These are phyloP conservation scores for Doris montereyensis DNA, from an alignment of 2,888 invertebrate species.

Conservation along the genomic window DNA sequence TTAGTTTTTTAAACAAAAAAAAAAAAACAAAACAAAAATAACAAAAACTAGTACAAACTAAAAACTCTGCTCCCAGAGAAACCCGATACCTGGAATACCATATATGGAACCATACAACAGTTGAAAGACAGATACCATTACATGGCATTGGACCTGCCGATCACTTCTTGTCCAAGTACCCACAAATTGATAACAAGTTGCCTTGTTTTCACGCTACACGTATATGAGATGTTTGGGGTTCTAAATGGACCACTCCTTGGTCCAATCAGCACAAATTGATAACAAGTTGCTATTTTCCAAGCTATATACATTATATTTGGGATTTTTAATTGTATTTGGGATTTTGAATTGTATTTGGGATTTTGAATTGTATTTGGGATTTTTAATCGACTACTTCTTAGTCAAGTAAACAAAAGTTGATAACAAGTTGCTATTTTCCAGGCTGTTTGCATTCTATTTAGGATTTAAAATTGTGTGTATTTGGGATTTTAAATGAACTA, in stretches of 20 bases:
- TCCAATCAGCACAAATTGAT: background rate
- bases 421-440: slow-evolving; percentile 7
- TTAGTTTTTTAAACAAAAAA: too few relatives aligned
- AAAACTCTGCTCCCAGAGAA: too few relatives aligned
- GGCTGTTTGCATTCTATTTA: slow-evolving; percentile 35
- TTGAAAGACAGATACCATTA: too few relatives aligned
- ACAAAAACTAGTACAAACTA: too few relatives aligned
- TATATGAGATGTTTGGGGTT: slow-evolving; percentile 64
- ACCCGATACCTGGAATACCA: too few relatives aligned
- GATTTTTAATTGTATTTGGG: too few relatives aligned
- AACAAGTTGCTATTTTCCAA: slow-evolving; percentile 24
- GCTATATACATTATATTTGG: slow-evolving; percentile 49
- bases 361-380: background rate
- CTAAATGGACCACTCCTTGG: slow-evolving; percentile 72
- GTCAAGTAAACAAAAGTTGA: background rate
- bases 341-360: too few relatives aligned
- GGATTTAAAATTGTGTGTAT: slow-evolving; percentile 40
- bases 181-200: background rate
- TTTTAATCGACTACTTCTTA: too few relatives aligned
- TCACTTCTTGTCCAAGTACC: too few relatives aligned
- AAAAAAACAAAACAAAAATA: too few relatives aligned
- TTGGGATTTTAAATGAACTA: slow-evolving; percentile 68
- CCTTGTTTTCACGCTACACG: slow-evolving; percentile 33
- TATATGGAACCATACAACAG: too few relatives aligned
- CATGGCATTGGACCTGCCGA: too few relatives aligned